Base-by-base conservation (phyloP, 2,888 invertebrate species). In the Odiellus spinosus region DNA sequence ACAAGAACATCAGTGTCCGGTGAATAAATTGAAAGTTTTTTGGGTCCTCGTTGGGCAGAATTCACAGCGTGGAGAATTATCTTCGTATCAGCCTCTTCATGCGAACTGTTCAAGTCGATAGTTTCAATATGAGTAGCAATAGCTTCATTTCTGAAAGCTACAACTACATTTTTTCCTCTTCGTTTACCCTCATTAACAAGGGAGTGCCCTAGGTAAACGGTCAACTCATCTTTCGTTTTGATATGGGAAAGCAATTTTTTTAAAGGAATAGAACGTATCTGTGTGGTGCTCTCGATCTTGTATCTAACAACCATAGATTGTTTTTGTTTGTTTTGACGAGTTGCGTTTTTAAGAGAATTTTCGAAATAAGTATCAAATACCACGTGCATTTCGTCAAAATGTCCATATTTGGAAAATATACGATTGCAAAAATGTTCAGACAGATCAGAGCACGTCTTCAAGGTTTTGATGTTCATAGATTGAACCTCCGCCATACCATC, bases 41-140 rank as follows among this genome's bases (percentile, higher is more conserved):
- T 41, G 8, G 4, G 17, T 20, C 20, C 41, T 14, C 14, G 10
- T 20, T 6, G 14, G 17, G 41, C 20, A 2, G 17, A 8, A 12
- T n/a, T 14, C 14, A 41, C 19, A 18, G 6, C 41, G 21, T 41
- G 41, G n/a, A 41, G 21, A 17, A 40, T 40, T 14, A 40, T 41
- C 21, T 18, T 41, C 4, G 20, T 10, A 19, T 18, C 41, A 18
- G 41, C 41, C 10, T 41, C 20, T 19, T 41, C 1, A 5, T 5
- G 41, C 11, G 41, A 20, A 18, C 41, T 41, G 10, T 10, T 19
- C 10, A 41, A 17, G 38, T 6, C 14, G 17, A 6, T 17, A 17
- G 38, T 17, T 15, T 38, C 38, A 14, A 38, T 38, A 38, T 38
- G 38, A 15, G 38, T 38, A 15, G 15, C 38, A 6, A 14, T 14